Evolutionary conservation across 2,113 vertebrate species (phyloP).

Genomic region (Lathamus discolor): DNA sequence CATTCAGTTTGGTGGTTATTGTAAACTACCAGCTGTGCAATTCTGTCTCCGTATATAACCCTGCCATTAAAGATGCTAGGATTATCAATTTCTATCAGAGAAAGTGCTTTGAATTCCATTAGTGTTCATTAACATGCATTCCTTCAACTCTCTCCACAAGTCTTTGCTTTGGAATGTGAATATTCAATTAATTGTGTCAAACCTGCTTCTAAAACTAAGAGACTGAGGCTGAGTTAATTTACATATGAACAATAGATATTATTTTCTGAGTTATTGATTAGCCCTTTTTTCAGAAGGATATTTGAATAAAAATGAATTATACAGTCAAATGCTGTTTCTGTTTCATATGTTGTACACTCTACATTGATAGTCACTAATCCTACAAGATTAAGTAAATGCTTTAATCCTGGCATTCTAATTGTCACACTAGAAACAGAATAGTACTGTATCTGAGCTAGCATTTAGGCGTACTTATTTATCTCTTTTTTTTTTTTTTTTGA

Average conservation of each 20-base stretch:
- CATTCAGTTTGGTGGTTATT: background rate
- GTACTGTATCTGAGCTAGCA: background rate
- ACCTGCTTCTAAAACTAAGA: background rate
- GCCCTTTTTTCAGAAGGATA: background rate
- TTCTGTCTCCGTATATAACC: background rate
- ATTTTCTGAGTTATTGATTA: background rate
- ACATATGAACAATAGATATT: background rate
- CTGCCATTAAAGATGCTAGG: background rate
- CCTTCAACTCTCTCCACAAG: background rate
- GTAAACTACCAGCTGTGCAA: background rate
- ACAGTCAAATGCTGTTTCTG: background rate
- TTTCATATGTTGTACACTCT: background rate
- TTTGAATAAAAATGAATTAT: background rate
- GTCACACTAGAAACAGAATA: background rate
- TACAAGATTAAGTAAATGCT: background rate
- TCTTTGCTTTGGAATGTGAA: background rate
- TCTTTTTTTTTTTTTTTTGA: background rate
- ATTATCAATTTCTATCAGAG: background rate
- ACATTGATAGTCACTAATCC: background rate
- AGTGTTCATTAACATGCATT: background rate
- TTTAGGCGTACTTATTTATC: background rate
- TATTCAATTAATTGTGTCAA: background rate
- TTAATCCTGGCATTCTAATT: background rate
- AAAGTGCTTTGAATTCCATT: constrained; percentile 9
- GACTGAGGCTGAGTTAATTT: background rate